Percentiles rank a stretch among this genome's conserved stretches.
Evolutionary conservation across 23 tunicate genomes (phyloP).

Genomic region (Halocynthia aurantium): DNA sequence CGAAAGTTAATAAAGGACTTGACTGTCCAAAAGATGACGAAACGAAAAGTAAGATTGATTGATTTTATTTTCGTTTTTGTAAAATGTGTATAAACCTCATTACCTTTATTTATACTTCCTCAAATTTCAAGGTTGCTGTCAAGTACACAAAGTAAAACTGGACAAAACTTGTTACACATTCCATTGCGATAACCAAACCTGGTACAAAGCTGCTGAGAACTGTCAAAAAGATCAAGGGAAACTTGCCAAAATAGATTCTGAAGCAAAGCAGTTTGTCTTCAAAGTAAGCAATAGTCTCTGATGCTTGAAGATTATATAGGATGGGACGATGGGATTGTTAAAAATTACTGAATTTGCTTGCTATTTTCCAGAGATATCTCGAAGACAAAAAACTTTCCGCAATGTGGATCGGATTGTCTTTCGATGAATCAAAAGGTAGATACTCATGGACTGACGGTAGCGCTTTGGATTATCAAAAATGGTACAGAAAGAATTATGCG

Average conservation of each 20-base stretch:
- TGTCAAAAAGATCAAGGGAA: slow-evolving; percentile 6
- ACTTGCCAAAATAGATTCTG: slow-evolving; percentile 12
- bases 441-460: slow-evolving; percentile 29
- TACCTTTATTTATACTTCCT: too few relatives aligned
- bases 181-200: slow-evolving; percentile 28
- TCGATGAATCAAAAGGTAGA: background rate
- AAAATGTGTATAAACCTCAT: too few relatives aligned
- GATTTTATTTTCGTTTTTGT: too few relatives aligned
- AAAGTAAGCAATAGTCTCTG: slow-evolving; percentile 9
- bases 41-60: too few relatives aligned
- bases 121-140: slow-evolving; percentile 19
- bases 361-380: background rate
- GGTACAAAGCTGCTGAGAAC: slow-evolving; percentile 14
- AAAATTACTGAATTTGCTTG: background rate
- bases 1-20: slow-evolving; percentile 5
- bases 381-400: slow-evolving; percentile 3
- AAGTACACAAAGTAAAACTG: background rate
- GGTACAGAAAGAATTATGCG: slow-evolving; percentile 16
- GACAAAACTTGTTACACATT: slow-evolving; percentile 13
- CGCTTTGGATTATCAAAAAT: slow-evolving; percentile 8
- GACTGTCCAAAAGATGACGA: slow-evolving; percentile 7
- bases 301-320: background rate
- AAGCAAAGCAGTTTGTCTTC: slow-evolving; percentile 9
- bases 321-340: too few relatives aligned
- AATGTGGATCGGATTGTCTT: slow-evolving; percentile 27